A percentile compares a stretch with the other conserved stretches of the same genome.
phyloP scores from a whole-genome alignment of 2,797 vertebrate species.

The Melanotaenia nigrans region DNA sequence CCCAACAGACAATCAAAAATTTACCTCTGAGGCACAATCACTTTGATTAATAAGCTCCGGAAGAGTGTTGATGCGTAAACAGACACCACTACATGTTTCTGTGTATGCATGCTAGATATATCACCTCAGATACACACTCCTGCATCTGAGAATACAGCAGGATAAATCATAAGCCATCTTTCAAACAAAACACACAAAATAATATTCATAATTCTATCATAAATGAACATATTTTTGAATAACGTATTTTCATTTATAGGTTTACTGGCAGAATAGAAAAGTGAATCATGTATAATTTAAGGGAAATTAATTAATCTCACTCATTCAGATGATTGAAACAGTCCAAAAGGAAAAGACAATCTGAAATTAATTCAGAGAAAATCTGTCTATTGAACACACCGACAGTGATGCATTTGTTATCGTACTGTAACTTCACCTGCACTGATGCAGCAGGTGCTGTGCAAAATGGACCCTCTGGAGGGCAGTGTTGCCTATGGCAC shows the following conservation, averaged over 20 bases:
- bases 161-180: constrained; percentile 41
- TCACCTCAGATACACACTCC: constrained; percentile 49
- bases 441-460: constrained; percentile 45
- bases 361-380: constrained; percentile 37
- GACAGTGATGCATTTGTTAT: constrained; percentile 14
- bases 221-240: constrained; percentile 59
- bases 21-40: constrained; percentile 51
- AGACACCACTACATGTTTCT: constrained; percentile 19
- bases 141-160: constrained; percentile 36
- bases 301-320: constrained; percentile 8
- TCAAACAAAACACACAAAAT: constrained; percentile 51
- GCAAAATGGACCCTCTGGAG: constrained; percentile 59
- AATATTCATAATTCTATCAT: constrained; percentile 54
- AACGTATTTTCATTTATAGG: constrained; percentile 43
- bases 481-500: constrained; percentile 71
- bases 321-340: constrained; percentile 30
- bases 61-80: constrained; percentile 29
- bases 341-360: constrained; percentile 21
- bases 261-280: constrained; percentile 45
- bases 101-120: constrained; percentile 18
- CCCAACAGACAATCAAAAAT: constrained; percentile 24
- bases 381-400: constrained; percentile 28
- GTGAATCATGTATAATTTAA: constrained; percentile 16
- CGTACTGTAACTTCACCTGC: constrained; percentile 36
- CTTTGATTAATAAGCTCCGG: constrained; percentile 22